phyloP scores from a whole-genome alignment of 2,888 invertebrate species.

The Heliconius aoede region DNA sequence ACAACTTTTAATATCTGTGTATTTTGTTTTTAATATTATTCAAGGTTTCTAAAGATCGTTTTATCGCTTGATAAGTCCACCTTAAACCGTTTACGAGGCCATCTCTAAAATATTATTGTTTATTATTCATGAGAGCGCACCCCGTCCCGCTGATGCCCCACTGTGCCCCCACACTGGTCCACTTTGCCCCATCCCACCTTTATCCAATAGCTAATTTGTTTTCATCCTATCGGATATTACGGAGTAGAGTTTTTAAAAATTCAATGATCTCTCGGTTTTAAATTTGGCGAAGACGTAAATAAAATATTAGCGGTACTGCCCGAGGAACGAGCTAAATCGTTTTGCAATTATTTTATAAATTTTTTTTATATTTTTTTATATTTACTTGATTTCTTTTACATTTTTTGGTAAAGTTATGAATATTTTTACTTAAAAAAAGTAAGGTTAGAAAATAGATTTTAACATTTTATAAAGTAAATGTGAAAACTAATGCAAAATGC shows the following conservation, averaged over 20 bases:
- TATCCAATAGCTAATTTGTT: constrained; percentile 38
- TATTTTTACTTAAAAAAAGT: neutral
- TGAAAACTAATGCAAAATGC: too few species aligned
- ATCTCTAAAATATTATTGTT: constrained; percentile 41
- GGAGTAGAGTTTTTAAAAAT: constrained; percentile 24
- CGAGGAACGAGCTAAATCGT: neutral
- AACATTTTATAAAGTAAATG: too few species aligned
- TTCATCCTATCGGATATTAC: constrained; percentile 37
- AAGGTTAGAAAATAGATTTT: too few species aligned
- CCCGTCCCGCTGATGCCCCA: neutral
- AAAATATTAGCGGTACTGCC: neutral
- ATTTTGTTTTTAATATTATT: constrained; percentile 3
- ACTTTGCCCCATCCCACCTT: constrained; percentile 12
- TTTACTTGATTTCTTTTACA: neutral
- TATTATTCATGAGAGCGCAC: constrained; percentile 40
- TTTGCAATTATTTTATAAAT: constrained; percentile 8
- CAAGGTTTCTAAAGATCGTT: constrained; percentile 19
- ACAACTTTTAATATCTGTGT: neutral
- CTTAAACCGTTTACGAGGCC: constrained; percentile 39
- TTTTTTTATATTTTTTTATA: neutral
- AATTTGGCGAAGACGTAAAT: constrained; percentile 18
- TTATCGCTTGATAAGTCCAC: constrained; percentile 33
- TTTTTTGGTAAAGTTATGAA: neutral
- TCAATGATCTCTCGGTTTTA: constrained; percentile 23
- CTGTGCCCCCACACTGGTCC: neutral